These are phyloP conservation scores for Atractosteus spatula DNA, from an alignment of 2,113 vertebrate genomes.

Conservation along the genomic window DNA sequence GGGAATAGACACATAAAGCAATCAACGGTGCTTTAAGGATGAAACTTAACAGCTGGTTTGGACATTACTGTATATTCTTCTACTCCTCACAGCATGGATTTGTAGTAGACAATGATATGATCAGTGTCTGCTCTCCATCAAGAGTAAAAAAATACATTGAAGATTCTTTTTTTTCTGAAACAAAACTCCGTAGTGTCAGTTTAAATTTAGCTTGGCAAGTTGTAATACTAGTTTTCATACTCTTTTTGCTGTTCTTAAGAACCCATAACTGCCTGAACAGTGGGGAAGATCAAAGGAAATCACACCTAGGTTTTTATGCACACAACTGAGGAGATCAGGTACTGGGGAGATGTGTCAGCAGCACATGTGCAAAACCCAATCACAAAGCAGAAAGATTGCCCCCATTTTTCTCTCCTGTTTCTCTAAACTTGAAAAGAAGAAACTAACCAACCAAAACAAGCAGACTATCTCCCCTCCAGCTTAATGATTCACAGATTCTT, in stretches of 20 bases:
- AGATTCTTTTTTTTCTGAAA: neutral
- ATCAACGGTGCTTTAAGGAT: neutral
- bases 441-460: neutral
- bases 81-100: neutral
- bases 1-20: neutral
- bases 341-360: no score
- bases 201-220: neutral
- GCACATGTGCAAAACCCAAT: neutral
- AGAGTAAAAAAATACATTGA: neutral
- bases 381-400: neutral
- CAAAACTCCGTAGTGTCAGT: neutral
- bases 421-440: neutral
- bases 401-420: neutral
- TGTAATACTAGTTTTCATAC: no score
- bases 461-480: neutral
- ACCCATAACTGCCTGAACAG: no score
- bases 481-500: slow-evolving; percentile 7
- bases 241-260: no score
- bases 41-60: neutral
- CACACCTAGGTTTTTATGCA: no score
- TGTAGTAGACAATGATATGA: neutral
- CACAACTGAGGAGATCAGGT: no score
- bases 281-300: no score
- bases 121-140: neutral
- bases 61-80: neutral